Evolutionary conservation across 2,113 vertebrate species (phyloP).

Genomic region (Gobiocypris rarus): DNA sequence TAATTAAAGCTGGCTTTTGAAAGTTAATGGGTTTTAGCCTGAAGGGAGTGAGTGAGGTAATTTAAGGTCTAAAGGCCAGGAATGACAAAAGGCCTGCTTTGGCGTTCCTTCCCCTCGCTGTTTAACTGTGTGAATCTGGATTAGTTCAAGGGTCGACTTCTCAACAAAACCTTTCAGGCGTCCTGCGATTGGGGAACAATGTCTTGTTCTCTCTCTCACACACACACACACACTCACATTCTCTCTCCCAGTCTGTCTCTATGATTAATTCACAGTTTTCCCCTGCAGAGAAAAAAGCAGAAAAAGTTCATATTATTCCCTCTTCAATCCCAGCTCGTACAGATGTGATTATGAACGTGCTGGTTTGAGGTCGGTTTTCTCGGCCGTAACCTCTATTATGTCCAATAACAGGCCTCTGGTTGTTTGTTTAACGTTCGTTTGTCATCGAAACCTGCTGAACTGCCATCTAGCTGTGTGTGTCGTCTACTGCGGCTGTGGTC

Average conservation of each 20-base stretch:
- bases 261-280: constrained; percentile 43
- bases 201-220: constrained; percentile 18
- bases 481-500: constrained; percentile 11
- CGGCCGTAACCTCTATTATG: constrained; percentile 40
- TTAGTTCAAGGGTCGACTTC: constrained; percentile 77
- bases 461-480: constrained; percentile 29
- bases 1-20: constrained; percentile 61
- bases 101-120: constrained; percentile 68
- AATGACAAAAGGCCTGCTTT: constrained; percentile 73
- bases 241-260: constrained; percentile 26
- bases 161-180: constrained; percentile 71
- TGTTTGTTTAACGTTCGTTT: constrained; percentile 61
- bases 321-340: constrained; percentile 3
- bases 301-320: constrained; percentile 9
- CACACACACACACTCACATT: background rate
- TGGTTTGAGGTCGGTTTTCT: constrained; percentile 19
- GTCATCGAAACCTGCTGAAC: constrained; percentile 49
- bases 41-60: constrained; percentile 76
- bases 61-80: constrained; percentile 76
- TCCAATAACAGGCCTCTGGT: constrained; percentile 49
- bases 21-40: constrained; percentile 78
- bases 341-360: constrained; percentile 19
- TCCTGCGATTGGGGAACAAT: constrained; percentile 44
- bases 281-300: constrained; percentile 22
- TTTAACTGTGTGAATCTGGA: constrained; percentile 70